Percentiles rank a stretch among this genome's conserved stretches.
phyloP scores from a whole-genome alignment of 2,113 vertebrate species.

The Leptosomus discolor region DNA sequence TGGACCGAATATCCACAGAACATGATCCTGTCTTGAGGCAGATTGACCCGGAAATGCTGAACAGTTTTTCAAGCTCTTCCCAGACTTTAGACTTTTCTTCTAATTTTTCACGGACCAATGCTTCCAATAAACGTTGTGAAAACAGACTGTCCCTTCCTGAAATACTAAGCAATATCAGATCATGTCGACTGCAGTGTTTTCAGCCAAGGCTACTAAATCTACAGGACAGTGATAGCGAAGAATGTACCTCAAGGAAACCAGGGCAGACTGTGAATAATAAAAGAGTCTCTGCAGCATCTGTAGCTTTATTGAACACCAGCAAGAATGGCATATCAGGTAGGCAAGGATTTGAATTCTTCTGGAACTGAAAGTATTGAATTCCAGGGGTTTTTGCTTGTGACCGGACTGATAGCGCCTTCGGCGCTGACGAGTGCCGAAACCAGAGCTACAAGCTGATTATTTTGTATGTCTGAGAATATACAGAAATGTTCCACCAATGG shows the following conservation, averaged over 20 bases:
- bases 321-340: constrained; percentile 85
- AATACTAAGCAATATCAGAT: constrained; percentile 90
- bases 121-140: constrained; percentile 85
- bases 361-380: not conserved
- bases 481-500: not conserved
- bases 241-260: constrained; percentile 82
- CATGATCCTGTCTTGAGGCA: constrained; percentile 82
- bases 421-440: not conserved
- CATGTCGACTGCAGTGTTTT: constrained; percentile 89
- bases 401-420: not conserved
- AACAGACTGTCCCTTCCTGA: constrained; percentile 86
- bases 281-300: constrained; percentile 79
- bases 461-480: not conserved
- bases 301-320: constrained; percentile 80
- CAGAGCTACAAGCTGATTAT: not conserved
- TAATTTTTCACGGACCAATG: constrained; percentile 81
- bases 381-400: not conserved
- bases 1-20: constrained; percentile 87
- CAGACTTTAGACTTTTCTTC: constrained; percentile 79
- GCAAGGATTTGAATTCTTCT: constrained; percentile 17
- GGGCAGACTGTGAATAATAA: constrained; percentile 78
- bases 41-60: constrained; percentile 85
- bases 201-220: constrained; percentile 81
- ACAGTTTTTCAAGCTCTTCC: constrained; percentile 77
- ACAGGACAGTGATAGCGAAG: constrained; percentile 78